Base-by-base conservation (phyloP, 2,113 vertebrate species). In the Nibea coibor region DNA sequence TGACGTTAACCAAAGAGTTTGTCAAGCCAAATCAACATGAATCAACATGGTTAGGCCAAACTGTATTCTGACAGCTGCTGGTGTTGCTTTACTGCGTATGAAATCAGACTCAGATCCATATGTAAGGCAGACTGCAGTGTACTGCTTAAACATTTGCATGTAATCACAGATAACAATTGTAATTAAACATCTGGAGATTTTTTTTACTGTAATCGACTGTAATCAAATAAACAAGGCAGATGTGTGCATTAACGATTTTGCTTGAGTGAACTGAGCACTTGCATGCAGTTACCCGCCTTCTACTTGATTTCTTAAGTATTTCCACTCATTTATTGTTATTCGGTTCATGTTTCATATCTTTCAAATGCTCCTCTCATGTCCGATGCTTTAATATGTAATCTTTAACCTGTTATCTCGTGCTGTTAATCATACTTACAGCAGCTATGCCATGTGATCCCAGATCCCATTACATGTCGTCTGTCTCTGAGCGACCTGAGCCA, bases 151-250 rank as follows among this genome's bases (percentile, higher is more conserved):
- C 53, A 19, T 54, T 48, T 58, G 12, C 53, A 61, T 35, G 22
- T 20, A 24, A 53, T 45, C 10, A 62, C 28, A 63, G 28, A 73
- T 26, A 51, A 43, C 39, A 45, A 31, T n/a, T 14, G 19, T 17
- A 69, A 39, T 53, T 54, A 69, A n/a, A 51, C 26, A 67, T 28
- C 24, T 67, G 64, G 28, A 28, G 35, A 16, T 35, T 58, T 24
- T 28, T 31, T 31, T 31, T 10, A 58, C 19, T n/a, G n/a, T n/a
- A n/a, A n/a, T n/a, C n/a, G 4, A 19, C 0, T 10, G 16, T 20
- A 26, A 26, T 20, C 16, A 71, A 71, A 57, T 57, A 43, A 43
- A 58, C 39, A 58, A 47, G 15, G 43, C 50, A 14, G 17, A 72
- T 31, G 19, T 10, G 22, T 26, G 19, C 53, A 28, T 28, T 71